Percentiles rank a stretch among this genome's conserved stretches.
These are phyloP conservation scores for Dinothrombium tinctorium DNA, from an alignment of 1,140 invertebrate species.

Conservation along the genomic window DNA sequence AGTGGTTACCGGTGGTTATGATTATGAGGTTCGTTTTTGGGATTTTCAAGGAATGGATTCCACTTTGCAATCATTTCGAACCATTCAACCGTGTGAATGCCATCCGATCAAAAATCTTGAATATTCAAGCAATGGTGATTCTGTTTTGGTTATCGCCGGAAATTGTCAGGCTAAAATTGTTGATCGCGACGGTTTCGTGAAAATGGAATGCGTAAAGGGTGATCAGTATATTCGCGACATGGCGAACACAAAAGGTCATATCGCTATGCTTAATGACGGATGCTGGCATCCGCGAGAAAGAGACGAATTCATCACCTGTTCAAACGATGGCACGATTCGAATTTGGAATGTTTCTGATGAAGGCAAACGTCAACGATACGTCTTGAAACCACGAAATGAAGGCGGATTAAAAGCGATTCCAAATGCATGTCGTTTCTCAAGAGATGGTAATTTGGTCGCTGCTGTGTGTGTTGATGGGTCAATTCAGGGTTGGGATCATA, in stretches of 20 bases:
- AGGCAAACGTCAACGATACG: constrained; percentile 41
- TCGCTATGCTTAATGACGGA: constrained; percentile 65
- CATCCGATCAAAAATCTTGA: constrained; percentile 73
- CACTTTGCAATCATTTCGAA: constrained; percentile 66
- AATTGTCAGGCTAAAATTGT: constrained; percentile 64
- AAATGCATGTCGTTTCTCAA: constrained; percentile 52
- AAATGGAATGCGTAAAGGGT: constrained; percentile 72
- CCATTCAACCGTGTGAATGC: constrained; percentile 73
- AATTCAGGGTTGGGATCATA: constrained; percentile 90
- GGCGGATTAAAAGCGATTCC: constrained; percentile 72
- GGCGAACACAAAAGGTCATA: constrained; percentile 83
- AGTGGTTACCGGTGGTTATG: constrained; percentile 62
- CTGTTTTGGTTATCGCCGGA: constrained; percentile 77
- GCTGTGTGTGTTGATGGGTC: constrained; percentile 85
- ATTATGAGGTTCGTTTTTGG: constrained; percentile 91
- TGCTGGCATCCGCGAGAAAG: constrained; percentile 76
- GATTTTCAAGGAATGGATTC: constrained; percentile 96
- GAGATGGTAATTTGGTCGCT: constrained; percentile 67
- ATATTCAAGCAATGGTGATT: constrained; percentile 80
- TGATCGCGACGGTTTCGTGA: constrained; percentile 85
- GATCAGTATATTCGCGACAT: constrained; percentile 92
- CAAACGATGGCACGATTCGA: constrained; percentile 50
- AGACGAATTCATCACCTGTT: constrained; percentile 82
- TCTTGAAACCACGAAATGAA: constrained; percentile 69
- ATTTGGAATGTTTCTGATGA: constrained; percentile 54